Evolutionary conservation across 2,888 invertebrate species (phyloP).

Genomic region (Serripes groenlandicus): DNA sequence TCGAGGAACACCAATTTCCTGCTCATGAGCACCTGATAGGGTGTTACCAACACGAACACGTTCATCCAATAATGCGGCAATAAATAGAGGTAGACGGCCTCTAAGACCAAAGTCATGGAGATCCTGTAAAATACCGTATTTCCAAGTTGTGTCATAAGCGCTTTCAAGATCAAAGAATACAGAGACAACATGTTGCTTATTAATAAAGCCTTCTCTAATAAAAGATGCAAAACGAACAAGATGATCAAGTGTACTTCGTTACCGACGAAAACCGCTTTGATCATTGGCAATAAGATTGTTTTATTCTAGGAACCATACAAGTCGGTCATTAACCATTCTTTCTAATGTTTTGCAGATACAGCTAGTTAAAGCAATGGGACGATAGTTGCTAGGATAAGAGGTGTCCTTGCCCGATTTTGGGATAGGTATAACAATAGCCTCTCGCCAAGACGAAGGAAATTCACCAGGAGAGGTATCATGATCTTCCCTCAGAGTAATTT

Average conservation of each 20-base stretch:
- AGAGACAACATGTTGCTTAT: constrained; percentile 61
- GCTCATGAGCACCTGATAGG: no score
- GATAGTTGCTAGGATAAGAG: constrained; percentile 63
- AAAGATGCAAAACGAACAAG: constrained; percentile 60
- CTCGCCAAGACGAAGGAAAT: constrained; percentile 49
- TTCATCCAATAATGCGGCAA: no score
- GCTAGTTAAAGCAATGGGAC: constrained; percentile 75
- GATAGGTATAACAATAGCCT: constrained; percentile 60
- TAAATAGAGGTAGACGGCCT: no score
- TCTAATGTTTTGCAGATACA: constrained; percentile 75
- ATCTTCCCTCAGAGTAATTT: constrained; percentile 36
- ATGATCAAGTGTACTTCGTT: constrained; percentile 54
- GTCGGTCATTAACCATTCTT: constrained; percentile 68
- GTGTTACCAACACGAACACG: no score
- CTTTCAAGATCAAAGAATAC: constrained; percentile 52
- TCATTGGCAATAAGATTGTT: constrained; percentile 48
- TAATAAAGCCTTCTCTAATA: constrained; percentile 63
- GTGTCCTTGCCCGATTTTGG: constrained; percentile 62
- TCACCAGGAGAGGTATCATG: constrained; percentile 41
- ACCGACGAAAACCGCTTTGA: constrained; percentile 62
- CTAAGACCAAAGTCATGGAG: constrained; percentile 35
- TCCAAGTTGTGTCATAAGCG: constrained; percentile 44
- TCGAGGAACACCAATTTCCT: no score
- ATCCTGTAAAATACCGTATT: constrained; percentile 50
- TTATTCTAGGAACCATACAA: constrained; percentile 67